Evolutionary conservation across 2,888 invertebrate species (phyloP), one percentile per base, ranked within the genome.

Genomic region (Halocaridina rubra): DNA sequence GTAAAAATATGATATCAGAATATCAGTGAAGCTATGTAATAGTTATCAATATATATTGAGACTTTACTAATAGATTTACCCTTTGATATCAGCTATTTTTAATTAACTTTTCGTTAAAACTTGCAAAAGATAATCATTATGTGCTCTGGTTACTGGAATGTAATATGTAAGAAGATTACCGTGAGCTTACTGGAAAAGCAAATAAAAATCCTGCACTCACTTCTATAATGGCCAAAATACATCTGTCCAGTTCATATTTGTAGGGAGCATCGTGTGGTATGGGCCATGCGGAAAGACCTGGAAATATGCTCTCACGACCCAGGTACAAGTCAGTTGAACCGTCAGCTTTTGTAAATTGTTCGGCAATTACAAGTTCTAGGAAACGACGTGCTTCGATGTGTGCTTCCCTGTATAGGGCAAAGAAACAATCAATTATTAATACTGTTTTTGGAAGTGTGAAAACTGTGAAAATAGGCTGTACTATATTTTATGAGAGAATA

Each of bases 271-370:
- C 74, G 22, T 74, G 74, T 2, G 74, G 74, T 3, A 74, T 24
- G 7, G 74, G 74, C 74, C 74, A 74, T 0, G 39, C 74, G 1
- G 74, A 74, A 19, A 74, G 74, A 3, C 74, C 74, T 13, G 74
- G 74, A 22, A 74, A 74, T 3, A 46, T 46, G 74, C 39, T 46
- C 22, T 74, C 74, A 19, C 74, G 33, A 7, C 39, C 74, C 1
- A 74, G 29, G 74, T 74, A 74, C 1, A 74, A 46, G 5, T 24
- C 19, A 10, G 74, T 74, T 19, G 33, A 32, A n/a, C 74, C 74
- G 39, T 74, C 74, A 16, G 22, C 19, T 22, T 33, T 29, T 13
- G 74, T 74, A 46, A 74, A 74, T 27, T 74, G 33, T 3, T 46
- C 39, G 10, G 33, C 39, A 19, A 74, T 74, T 8, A 5, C 24